phyloP scores from a whole-genome alignment of 2,888 invertebrate genomes.

The Zaprionus obscuricornis region DNA sequence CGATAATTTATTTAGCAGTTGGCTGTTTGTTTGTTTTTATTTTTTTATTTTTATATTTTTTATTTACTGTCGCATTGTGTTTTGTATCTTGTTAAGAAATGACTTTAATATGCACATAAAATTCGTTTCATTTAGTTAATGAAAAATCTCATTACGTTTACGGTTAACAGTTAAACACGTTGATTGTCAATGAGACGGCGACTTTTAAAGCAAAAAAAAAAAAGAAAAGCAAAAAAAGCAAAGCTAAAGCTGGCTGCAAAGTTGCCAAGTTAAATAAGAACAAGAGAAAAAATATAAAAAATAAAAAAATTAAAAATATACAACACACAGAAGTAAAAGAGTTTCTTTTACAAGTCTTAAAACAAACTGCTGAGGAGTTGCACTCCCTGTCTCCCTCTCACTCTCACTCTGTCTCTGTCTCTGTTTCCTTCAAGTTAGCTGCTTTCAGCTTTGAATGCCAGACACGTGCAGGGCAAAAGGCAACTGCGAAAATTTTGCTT shows the following conservation, averaged over 20 bases:
- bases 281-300: slow-evolving; percentile 14
- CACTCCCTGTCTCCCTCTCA: no score
- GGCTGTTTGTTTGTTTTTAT: slow-evolving; percentile 13
- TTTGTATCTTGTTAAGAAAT: slow-evolving; percentile 40
- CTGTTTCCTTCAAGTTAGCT: slow-evolving; percentile 21
- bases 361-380: no score
- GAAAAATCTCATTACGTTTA: slow-evolving; percentile 55
- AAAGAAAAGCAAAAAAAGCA: slow-evolving; percentile 11
- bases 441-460: slow-evolving; percentile 31
- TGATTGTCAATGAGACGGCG: no score
- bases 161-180: no score
- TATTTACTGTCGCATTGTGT: slow-evolving; percentile 3
- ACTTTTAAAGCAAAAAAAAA: no score
- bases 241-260: slow-evolving; percentile 58
- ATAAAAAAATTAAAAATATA: slow-evolving; percentile 16
- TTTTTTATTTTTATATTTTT: neutral
- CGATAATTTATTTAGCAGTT: no score
- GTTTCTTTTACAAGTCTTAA: slow-evolving; percentile 43
- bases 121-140: slow-evolving; percentile 22
- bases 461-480: slow-evolving; percentile 39
- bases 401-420: no score
- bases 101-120: slow-evolving; percentile 50
- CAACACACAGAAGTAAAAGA: slow-evolving; percentile 17
- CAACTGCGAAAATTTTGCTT: slow-evolving; percentile 10
- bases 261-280: slow-evolving; percentile 62